A percentile compares a stretch with the other conserved stretches of the same genome.
phyloP scores from a whole-genome alignment of 2,113 vertebrate genomes.

The Azemiops feae region DNA sequence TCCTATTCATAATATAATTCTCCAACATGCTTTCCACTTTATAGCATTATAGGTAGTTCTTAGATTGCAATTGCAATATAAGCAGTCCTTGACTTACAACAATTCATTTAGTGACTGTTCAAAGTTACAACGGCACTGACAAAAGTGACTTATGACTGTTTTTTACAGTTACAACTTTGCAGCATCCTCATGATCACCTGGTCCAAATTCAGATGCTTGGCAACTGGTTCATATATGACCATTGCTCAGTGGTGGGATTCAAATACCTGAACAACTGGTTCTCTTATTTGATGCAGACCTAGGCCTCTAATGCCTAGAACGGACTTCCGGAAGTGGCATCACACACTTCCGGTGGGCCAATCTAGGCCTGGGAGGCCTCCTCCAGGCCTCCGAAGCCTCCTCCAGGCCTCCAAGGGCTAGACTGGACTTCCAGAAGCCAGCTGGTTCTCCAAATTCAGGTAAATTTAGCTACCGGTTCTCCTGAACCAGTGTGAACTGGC shows the following conservation, averaged over 20 bases:
- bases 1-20: constrained; percentile 21
- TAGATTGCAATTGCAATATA: neutral
- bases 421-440: too few species aligned
- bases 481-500: too few species aligned
- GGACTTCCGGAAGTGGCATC: too few species aligned
- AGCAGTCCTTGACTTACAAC: neutral
- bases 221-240: neutral
- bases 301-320: too few species aligned
- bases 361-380: too few species aligned
- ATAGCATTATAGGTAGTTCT: constrained; percentile 11
- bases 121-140: neutral
- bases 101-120: neutral
- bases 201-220: neutral
- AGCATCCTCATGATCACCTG: neutral
- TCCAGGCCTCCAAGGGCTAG: too few species aligned
- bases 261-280: too few species aligned
- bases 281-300: too few species aligned
- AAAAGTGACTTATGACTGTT: neutral
- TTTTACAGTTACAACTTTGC: neutral
- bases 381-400: too few species aligned
- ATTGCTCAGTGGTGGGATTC: neutral
- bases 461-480: too few species aligned
- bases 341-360: too few species aligned
- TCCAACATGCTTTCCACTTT: constrained; percentile 10
- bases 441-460: too few species aligned